Conservation (phyloP, 2,888 invertebrate species). For the Alentia gelatinosa region DNA sequence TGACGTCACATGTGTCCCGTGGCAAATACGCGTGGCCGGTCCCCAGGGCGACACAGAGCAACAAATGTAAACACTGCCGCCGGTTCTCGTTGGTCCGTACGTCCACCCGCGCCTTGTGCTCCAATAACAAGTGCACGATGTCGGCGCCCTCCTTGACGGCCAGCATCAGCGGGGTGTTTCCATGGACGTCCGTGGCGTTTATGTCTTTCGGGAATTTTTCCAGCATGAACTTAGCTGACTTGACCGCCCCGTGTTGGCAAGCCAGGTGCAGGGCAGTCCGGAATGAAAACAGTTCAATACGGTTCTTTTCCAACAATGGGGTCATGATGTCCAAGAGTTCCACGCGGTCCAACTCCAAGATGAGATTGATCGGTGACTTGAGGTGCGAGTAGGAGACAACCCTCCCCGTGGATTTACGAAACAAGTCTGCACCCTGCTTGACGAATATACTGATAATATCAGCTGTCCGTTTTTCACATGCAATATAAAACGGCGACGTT, state of each 20-base stretch:
- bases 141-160: not conserved
- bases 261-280: slow-evolving; percentile 21
- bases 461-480: not conserved
- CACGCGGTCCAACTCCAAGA: not conserved
- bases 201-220: not conserved
- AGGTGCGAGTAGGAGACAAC: not conserved
- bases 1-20: not conserved
- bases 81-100: not conserved
- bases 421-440: slow-evolving; percentile 17
- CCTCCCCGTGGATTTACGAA: not conserved
- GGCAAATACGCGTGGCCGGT: not conserved
- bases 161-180: slow-evolving; percentile 16
- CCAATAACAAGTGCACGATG: not conserved
- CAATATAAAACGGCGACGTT: slow-evolving; percentile 9
- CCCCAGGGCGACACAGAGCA: not conserved
- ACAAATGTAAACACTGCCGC: not conserved
- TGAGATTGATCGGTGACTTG: not conserved
- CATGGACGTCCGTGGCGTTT: not conserved
- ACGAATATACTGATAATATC: slow-evolving; percentile 25
- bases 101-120: not conserved
- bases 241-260: not conserved
- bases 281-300: not conserved
- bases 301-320: not conserved
- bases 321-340: not conserved
- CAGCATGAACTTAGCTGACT: not conserved